phyloP scores from a whole-genome alignment of 2,888 invertebrate genomes.

The Seira sanloemensis region DNA sequence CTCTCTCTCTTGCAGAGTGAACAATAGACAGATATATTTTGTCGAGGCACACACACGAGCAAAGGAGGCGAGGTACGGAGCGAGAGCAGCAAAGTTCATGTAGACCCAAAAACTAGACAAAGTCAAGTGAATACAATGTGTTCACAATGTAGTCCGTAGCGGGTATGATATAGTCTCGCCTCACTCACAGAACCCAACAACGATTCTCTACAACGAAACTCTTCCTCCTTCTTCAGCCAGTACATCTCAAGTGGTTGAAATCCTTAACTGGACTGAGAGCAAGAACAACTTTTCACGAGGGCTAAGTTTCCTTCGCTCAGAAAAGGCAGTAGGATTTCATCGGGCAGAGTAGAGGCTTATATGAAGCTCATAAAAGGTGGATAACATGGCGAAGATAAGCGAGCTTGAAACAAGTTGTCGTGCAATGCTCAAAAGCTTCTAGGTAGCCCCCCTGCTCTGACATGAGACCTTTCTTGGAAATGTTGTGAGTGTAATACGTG shows the following conservation, averaged over 20 bases:
- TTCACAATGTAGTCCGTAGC: neutral
- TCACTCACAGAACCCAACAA: no score
- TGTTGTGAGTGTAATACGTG: neutral
- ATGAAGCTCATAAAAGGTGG: constrained; percentile 34
- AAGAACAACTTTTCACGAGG: constrained; percentile 58
- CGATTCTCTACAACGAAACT: no score
- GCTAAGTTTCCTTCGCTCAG: constrained; percentile 43
- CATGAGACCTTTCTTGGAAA: neutral
- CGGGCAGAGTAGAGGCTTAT: neutral
- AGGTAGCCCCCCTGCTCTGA: neutral
- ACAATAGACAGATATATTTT: constrained; percentile 9
- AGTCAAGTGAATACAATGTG: neutral
- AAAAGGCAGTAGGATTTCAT: no score
- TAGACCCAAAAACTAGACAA: no score
- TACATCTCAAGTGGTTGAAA: constrained; percentile 47
- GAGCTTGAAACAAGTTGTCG: neutral
- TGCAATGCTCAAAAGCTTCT: neutral
- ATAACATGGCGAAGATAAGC: constrained; percentile 38
- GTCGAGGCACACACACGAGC: constrained; percentile 37
- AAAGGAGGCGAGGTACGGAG: no score
- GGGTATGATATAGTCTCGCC: no score
- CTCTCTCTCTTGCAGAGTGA: neutral
- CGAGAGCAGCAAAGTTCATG: neutral
- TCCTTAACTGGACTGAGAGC: constrained; percentile 63
- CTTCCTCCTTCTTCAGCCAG: neutral